Conservation (phyloP, 2,888 invertebrate species). For the Amorpha juglandis region DNA sequence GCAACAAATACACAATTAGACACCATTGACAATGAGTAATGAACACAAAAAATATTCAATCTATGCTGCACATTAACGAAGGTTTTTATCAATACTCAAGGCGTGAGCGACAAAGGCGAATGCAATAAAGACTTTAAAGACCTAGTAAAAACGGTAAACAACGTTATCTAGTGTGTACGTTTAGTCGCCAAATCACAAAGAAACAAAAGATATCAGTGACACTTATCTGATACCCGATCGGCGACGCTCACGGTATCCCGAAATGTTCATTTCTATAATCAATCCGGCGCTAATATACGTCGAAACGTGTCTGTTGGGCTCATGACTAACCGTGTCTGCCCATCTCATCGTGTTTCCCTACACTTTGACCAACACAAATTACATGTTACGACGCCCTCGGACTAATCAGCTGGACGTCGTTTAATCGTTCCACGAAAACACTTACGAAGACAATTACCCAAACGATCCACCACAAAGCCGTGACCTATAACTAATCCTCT, state of each 20-base stretch:
- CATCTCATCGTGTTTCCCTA: conserved; percentile 69
- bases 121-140: conserved; percentile 56
- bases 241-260: conserved; percentile 58
- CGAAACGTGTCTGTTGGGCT: conserved; percentile 67
- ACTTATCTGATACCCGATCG: conserved; percentile 63
- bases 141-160: conserved; percentile 65
- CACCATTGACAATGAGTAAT: conserved; percentile 63
- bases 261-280: conserved; percentile 50
- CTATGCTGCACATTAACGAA: conserved; percentile 30
- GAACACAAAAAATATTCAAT: conserved; percentile 36
- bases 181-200: conserved; percentile 75
- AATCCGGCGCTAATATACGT: conserved; percentile 57
- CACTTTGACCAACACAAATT: conserved; percentile 58
- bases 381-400: conserved; percentile 68
- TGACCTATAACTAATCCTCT: conserved; percentile 49
- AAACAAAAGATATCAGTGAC: conserved; percentile 67
- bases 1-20: conserved; percentile 74
- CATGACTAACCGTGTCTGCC: conserved; percentile 79
- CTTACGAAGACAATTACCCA: conserved; percentile 38
- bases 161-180: conserved; percentile 66
- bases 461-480: conserved; percentile 34
- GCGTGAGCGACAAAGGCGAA: conserved; percentile 51
- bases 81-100: conserved; percentile 44
- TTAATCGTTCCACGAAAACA: conserved; percentile 51
- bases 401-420: conserved; percentile 76